phyloP scores from a whole-genome alignment of 2,797 vertebrate genomes.

The Phoxinus dragarum region DNA sequence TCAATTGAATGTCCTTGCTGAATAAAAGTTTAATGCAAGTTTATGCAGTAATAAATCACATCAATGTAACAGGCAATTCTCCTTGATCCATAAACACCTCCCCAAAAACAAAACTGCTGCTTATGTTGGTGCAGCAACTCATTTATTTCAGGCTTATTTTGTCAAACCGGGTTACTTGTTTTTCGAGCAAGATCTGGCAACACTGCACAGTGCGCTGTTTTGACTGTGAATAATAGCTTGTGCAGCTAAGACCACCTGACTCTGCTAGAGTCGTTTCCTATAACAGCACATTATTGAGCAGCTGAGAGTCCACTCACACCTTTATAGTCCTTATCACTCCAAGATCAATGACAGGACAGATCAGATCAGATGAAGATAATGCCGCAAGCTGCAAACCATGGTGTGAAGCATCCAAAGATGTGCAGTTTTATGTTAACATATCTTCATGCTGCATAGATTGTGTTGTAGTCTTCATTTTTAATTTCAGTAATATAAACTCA shows the following conservation, averaged over 20 bases:
- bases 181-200: neutral
- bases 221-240: conserved; percentile 53
- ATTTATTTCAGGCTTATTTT: neutral
- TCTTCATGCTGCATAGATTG: neutral
- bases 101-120: neutral
- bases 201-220: conserved; percentile 53
- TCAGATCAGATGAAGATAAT: conserved; percentile 3
- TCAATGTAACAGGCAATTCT: neutral
- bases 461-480: neutral
- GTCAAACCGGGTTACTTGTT: neutral
- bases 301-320: conserved; percentile 25
- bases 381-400: neutral
- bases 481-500: neutral
- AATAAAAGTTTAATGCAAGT: neutral
- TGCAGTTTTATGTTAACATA: neutral
- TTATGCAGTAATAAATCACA: neutral
- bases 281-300: conserved; percentile 52
- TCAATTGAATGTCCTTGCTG: neutral
- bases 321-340: conserved; percentile 36
- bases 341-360: conserved; percentile 33
- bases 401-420: neutral
- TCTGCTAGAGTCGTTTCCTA: conserved; percentile 48
- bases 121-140: neutral
- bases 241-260: conserved; percentile 55
- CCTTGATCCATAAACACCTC: neutral